Base-by-base conservation (phyloP, 2,113 vertebrate genomes). In the Scartelaos histophorus region DNA sequence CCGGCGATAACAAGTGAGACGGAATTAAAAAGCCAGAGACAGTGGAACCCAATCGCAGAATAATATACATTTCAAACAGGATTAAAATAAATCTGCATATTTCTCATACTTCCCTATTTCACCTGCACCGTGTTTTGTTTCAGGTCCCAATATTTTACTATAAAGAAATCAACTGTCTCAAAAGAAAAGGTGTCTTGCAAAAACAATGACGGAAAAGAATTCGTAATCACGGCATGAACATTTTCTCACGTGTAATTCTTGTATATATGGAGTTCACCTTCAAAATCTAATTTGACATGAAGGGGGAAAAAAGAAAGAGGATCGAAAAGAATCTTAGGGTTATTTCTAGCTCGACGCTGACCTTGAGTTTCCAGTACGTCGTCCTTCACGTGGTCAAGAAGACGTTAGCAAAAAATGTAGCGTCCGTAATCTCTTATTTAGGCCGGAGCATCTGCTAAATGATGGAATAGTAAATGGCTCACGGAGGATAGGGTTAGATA, bases 261-360 rank as follows among this genome's bases (percentile, higher is more conserved):
- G 84, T 87, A 89, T 91, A 93, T 92, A 92, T 92, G 91, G 82
- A 86, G 91, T 88, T 94, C 91, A 93, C 93, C 92, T 93, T 93
- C 90, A 92, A 85, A 92, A 90, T 90, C 86, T 92, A 93, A 93
- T 93, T 90, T 90, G 84, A 85, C 91, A 88, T 90, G 85, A 75
- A 88, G 87, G 80, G 82, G 25, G 22, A 2, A 24, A 58, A 7
- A 61, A 76, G 22, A 66, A 57, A 69, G 1, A 53, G 73, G 75
- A 64, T 72, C 56, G 69, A 78, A 24, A 29, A 66, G 68, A 69
- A 84, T 89, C 83, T 79, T 91, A 90, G 89, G 90, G 85, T 85
- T 82, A 88, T 88, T 78, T 87, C 86, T 81, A 79, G 78, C 86
- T 85, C 88, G 51, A 61, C 38, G 47, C 65, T 89, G 87, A 90